phyloP scores from a whole-genome alignment of 1,140 invertebrate genomes.

The Capitella teleta region DNA sequence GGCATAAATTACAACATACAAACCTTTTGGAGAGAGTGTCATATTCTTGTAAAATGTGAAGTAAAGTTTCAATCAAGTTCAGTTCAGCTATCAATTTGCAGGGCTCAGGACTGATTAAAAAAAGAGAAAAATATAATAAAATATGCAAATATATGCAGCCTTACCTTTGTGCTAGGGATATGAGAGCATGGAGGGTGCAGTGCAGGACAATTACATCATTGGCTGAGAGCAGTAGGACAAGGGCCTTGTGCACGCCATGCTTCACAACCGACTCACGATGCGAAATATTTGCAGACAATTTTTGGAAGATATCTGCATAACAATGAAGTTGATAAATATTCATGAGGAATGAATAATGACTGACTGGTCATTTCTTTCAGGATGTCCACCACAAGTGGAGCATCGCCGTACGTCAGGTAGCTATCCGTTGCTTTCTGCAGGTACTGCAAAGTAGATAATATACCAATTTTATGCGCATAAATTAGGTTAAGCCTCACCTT shows the following conservation, averaged over 20 bases:
- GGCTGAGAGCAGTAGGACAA: slow-evolving; percentile 19
- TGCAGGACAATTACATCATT: slow-evolving; percentile 28
- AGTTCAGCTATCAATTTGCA: slow-evolving; percentile 25
- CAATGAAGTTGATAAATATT: background rate
- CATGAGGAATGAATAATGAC: slow-evolving; percentile 13
- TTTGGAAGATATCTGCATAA: slow-evolving; percentile 38
- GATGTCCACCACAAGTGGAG: slow-evolving; percentile 29
- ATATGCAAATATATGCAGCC: slow-evolving; percentile 1
- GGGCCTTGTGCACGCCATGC: background rate
- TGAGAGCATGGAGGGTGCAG: slow-evolving; percentile 27
- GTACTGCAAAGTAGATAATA: slow-evolving; percentile 19
- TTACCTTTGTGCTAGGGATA: slow-evolving; percentile 31
- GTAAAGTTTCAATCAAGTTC: slow-evolving; percentile 27
- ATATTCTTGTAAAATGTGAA: slow-evolving; percentile 35
- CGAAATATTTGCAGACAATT: slow-evolving; percentile 23
- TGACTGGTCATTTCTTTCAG: slow-evolving; percentile 41
- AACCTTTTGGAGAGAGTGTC: slow-evolving; percentile 35
- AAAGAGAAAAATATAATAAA: background rate
- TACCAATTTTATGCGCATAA: background rate
- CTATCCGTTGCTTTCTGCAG: slow-evolving; percentile 30
- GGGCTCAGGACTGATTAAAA: slow-evolving; percentile 18
- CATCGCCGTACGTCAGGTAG: slow-evolving; percentile 30
- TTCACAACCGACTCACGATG: background rate
- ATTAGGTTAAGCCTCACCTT: slow-evolving; percentile 17
- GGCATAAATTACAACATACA: background rate